A percentile compares a stretch with the other conserved stretches of the same genome.
These are phyloP conservation scores for Acanthis flammea DNA, from an alignment of 2,797 vertebrate genomes.

Conservation along the genomic window DNA sequence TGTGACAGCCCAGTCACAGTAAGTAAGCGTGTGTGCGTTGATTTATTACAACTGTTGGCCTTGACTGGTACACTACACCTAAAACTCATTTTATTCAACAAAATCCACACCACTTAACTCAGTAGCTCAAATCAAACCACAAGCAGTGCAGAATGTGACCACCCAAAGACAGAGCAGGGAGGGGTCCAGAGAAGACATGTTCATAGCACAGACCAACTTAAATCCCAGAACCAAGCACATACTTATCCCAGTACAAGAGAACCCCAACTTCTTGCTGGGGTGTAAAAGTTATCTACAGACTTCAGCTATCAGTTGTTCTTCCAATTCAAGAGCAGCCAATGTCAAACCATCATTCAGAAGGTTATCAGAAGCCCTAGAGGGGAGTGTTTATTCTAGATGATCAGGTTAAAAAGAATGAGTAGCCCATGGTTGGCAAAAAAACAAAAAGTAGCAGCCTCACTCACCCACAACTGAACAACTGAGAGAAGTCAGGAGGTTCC, in stretches of 20 bases:
- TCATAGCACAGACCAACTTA: not conserved
- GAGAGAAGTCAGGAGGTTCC: constrained; percentile 27
- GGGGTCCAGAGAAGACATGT: not conserved
- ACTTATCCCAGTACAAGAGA: not conserved
- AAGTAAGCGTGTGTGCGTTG: not conserved
- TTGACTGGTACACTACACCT: constrained; percentile 62
- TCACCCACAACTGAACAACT: constrained; percentile 42
- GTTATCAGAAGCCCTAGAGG: not conserved
- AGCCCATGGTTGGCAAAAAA: not conserved
- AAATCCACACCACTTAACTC: constrained; percentile 68
- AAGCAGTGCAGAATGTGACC: constrained; percentile 44
- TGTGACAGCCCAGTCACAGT: not conserved
- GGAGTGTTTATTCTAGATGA: constrained; percentile 20
- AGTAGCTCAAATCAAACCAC: constrained; percentile 64
- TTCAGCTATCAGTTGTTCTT: constrained; percentile 10
- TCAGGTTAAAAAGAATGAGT: not conserved
- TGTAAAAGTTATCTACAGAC: not conserved
- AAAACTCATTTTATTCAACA: constrained; percentile 67
- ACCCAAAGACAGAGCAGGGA: not conserved
- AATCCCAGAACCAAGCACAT: not conserved
- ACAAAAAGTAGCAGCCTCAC: not conserved
- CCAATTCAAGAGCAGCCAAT: not conserved
- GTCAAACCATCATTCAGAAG: not conserved
- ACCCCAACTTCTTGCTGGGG: not conserved
- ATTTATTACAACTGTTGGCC: constrained; percentile 71